Conservation (phyloP, 2,888 invertebrate genomes). For the Drosophila mulleri region DNA sequence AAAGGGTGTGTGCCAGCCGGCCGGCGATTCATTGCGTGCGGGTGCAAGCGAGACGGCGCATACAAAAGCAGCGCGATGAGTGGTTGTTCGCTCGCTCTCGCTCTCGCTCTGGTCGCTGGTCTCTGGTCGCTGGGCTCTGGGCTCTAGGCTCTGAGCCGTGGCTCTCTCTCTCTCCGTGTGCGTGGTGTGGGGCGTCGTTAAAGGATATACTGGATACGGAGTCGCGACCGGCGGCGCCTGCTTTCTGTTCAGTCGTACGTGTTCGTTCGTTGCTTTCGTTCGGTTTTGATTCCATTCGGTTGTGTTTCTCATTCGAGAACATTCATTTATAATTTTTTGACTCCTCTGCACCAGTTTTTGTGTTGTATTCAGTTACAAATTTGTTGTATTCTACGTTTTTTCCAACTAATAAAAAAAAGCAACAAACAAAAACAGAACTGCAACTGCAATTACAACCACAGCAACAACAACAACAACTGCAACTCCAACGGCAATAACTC, state of each 20-base stretch:
- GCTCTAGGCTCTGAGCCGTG: too few species aligned
- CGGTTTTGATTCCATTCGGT: constrained; percentile 83
- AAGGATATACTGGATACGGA: constrained; percentile 57
- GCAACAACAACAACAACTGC: constrained; percentile 32
- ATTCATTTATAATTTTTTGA: constrained; percentile 85
- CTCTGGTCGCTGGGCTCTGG: neutral
- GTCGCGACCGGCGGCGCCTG: constrained; percentile 44
- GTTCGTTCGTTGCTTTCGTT: constrained; percentile 85
- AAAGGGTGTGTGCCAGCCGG: constrained; percentile 70
- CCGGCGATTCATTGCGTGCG: constrained; percentile 21
- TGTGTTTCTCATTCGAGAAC: constrained; percentile 83
- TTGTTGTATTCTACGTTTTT: constrained; percentile 82
- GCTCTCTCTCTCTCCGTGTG: neutral
- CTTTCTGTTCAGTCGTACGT: constrained; percentile 80
- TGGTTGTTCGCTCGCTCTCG: constrained; percentile 47
- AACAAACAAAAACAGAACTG: constrained; percentile 22
- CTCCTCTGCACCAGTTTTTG: constrained; percentile 84
- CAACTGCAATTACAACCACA: constrained; percentile 22
- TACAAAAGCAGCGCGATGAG: constrained; percentile 13
- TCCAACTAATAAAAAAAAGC: constrained; percentile 56
- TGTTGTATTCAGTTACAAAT: constrained; percentile 82
- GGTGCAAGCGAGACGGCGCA: constrained; percentile 39
- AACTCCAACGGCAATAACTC: constrained; percentile 44
- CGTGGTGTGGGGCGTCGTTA: constrained; percentile 24
- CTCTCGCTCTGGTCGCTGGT: constrained; percentile 19